Conservation (phyloP, 2,888 invertebrate genomes). For the Hetaerina titia region DNA sequence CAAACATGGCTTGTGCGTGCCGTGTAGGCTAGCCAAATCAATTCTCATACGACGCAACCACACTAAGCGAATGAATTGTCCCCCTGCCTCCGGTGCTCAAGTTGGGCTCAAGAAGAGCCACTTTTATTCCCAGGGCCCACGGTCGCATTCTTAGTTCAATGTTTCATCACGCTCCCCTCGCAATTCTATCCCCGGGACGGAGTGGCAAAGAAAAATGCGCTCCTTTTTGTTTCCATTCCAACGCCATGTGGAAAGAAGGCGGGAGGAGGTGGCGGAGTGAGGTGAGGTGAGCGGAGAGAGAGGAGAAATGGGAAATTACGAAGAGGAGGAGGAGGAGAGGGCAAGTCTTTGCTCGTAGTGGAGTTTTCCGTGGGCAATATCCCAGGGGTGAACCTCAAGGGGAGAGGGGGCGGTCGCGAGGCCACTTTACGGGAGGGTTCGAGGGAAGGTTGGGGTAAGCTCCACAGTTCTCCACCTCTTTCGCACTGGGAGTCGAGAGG, state of each 20-base stretch:
- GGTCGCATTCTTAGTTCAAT: not conserved
- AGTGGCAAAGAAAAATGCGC: constrained; percentile 21
- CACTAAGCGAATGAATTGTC: not conserved
- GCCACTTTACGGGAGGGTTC: too few relatives aligned
- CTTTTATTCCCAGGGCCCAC: not conserved
- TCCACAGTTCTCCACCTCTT: not conserved
- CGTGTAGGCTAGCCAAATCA: constrained; percentile 11
- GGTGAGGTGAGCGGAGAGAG: not conserved
- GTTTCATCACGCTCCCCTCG: constrained; percentile 25
- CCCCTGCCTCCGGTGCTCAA: not conserved
- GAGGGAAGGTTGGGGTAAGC: too few relatives aligned
- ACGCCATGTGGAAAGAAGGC: not conserved
- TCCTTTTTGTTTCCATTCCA: constrained; percentile 19
- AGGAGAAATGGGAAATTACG: not conserved
- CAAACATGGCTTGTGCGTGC: not conserved
- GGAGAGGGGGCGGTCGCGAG: too few relatives aligned
- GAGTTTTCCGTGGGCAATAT: too few relatives aligned
- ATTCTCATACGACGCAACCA: not conserved
- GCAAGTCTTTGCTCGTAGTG: too few relatives aligned
- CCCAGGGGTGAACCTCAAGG: too few relatives aligned
- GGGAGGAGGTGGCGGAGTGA: not conserved
- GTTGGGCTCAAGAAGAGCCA: not conserved
- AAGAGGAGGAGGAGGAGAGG: not conserved
- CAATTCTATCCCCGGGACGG: constrained; percentile 18
- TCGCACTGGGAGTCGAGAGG: not conserved